These are phyloP conservation scores for Isaurus tuberculatus DNA, from an alignment of 92 coral and sea anemone genomes.

Conservation along the genomic window DNA sequence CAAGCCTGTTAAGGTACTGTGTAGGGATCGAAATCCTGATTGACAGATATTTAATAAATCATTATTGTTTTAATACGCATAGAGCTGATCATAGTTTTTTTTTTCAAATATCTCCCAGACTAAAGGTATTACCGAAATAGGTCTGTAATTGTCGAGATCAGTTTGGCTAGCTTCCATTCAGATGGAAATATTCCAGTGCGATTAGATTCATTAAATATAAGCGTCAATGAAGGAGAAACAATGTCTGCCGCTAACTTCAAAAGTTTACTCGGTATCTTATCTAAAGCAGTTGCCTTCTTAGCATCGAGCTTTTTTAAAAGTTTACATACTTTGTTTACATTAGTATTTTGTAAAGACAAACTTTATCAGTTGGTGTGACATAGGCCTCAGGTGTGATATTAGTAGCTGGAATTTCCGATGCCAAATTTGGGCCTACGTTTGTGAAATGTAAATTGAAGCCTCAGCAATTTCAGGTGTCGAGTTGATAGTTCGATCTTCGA, in stretches of 20 bases:
- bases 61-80: slow-evolving; percentile 18
- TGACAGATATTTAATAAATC: slow-evolving; percentile 11
- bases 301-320: slow-evolving; percentile 45
- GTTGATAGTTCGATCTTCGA: slow-evolving; percentile 24
- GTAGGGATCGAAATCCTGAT: slow-evolving; percentile 22
- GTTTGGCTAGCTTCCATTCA: slow-evolving; percentile 21
- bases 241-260: slow-evolving; percentile 46
- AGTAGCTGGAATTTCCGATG: slow-evolving; percentile 41
- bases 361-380: slow-evolving; percentile 11
- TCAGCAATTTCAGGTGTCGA: slow-evolving; percentile 38
- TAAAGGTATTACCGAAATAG: no score
- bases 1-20: slow-evolving; percentile 18
- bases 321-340: slow-evolving; percentile 20
- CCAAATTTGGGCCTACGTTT: slow-evolving; percentile 41
- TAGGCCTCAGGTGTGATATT: slow-evolving; percentile 18
- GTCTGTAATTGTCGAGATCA: slow-evolving; percentile 4
- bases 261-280: slow-evolving; percentile 39
- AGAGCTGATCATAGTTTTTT: slow-evolving; percentile 16
- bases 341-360: slow-evolving; percentile 32
- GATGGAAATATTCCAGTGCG: slow-evolving; percentile 31
- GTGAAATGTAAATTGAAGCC: slow-evolving; percentile 34
- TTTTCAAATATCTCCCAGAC: slow-evolving; percentile 12
- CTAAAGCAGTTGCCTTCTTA: slow-evolving; percentile 44
- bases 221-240: slow-evolving; percentile 47
- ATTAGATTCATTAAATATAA: slow-evolving; percentile 26